These are phyloP conservation scores for Tachyglossus aculeatus DNA, from an alignment of 2,797 vertebrate genomes.

Conservation along the genomic window DNA sequence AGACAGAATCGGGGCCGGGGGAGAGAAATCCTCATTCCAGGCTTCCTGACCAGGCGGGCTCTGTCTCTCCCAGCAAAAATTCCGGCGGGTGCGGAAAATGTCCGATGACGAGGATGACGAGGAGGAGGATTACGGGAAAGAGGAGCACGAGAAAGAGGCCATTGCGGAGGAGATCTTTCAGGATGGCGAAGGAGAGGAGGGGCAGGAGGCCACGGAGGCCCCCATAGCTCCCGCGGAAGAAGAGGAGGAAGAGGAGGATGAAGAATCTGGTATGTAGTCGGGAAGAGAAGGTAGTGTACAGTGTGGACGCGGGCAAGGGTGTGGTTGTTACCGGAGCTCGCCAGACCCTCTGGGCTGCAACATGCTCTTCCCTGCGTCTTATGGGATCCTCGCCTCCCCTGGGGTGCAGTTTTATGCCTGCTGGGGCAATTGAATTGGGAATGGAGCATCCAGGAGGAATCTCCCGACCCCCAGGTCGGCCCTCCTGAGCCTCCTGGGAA, in stretches of 20 bases:
- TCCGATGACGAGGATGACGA: slow-evolving; percentile 97
- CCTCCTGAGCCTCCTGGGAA: too few species aligned
- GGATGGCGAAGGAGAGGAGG: slow-evolving; percentile 90
- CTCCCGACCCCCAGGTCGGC: too few species aligned
- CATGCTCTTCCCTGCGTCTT: too few species aligned
- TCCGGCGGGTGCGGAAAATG: slow-evolving; percentile 93
- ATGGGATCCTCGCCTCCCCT: too few species aligned
- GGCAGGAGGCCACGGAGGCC: slow-evolving; percentile 84
- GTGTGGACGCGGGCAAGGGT: too few species aligned
- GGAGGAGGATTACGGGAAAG: slow-evolving; percentile 84
- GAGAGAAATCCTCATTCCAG: not conserved
- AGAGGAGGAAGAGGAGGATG: slow-evolving; percentile 93
- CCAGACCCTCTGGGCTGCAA: too few species aligned
- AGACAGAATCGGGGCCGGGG: not conserved
- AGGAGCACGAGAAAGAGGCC: slow-evolving; percentile 88
- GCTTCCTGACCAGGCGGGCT: not conserved
- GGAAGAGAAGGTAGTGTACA: not conserved
- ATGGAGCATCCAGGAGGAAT: too few species aligned
- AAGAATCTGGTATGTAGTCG: slow-evolving; percentile 86
- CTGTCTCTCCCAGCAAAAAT: slow-evolving; percentile 87
- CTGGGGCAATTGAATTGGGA: too few species aligned
- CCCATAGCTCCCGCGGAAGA: slow-evolving; percentile 79
- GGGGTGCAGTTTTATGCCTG: too few species aligned
- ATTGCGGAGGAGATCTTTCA: slow-evolving; percentile 98
- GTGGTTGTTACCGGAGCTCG: too few species aligned